phyloP scores from a whole-genome alignment of 1,140 invertebrate genomes.

The Spodoptera frugiperda region DNA sequence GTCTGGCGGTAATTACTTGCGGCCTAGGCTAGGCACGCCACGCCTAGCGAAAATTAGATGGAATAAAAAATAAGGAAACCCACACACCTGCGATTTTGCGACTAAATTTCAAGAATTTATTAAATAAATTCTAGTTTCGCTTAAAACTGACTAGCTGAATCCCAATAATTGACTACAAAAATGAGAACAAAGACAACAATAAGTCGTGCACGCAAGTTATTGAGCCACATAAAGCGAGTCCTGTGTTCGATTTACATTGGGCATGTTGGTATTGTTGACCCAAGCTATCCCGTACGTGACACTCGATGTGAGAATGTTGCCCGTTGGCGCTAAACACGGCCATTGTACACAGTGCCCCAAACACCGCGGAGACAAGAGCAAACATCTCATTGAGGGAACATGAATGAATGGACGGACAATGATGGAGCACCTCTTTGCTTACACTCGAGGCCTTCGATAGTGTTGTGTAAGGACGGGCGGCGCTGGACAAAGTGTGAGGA shows the following conservation, averaged over 20 bases:
- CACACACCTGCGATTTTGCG: constrained; percentile 21
- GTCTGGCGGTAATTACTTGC: constrained; percentile 43
- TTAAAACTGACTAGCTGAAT: too few relatives aligned
- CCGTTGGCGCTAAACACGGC: constrained; percentile 23
- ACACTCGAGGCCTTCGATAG: constrained; percentile 6
- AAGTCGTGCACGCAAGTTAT: not conserved
- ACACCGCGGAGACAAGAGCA: constrained; percentile 1
- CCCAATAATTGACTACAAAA: too few relatives aligned
- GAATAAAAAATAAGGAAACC: constrained; percentile 13
- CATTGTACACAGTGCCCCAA: not conserved
- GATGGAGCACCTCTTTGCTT: constrained; percentile 25
- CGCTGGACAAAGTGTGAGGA: not conserved
- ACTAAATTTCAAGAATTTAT: not conserved
- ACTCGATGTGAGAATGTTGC: constrained; percentile 13
- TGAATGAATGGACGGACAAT: constrained; percentile 24
- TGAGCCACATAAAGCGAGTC: not conserved
- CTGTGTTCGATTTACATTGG: not conserved
- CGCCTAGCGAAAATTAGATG: constrained; percentile 43
- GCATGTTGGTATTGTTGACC: constrained; percentile 13
- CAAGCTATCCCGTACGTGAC: constrained; percentile 21
- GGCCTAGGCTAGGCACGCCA: constrained; percentile 51
- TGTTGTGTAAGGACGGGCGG: constrained; percentile 6
- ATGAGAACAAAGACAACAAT: too few relatives aligned
- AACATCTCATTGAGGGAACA: constrained; percentile 35
- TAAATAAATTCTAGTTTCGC: not conserved